These are phyloP conservation scores for Baronia brevicornis DNA, from an alignment of 2,888 invertebrate genomes.

Conservation along the genomic window DNA sequence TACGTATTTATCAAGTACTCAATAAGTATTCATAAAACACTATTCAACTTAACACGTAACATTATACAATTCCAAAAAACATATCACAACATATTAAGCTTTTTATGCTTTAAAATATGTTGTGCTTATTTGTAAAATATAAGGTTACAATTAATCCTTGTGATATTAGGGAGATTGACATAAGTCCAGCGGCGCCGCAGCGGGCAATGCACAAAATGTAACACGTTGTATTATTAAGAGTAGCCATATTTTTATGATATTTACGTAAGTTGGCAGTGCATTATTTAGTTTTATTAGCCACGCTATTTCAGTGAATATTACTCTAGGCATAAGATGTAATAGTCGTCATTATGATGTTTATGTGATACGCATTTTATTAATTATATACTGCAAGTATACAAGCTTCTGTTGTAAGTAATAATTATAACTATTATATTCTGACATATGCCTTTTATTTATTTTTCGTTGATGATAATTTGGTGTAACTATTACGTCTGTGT, in stretches of 20 bases:
- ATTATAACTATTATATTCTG: conserved; percentile 34
- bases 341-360: conserved; percentile 73
- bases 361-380: conserved; percentile 75
- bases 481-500: no score
- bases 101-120: conserved; percentile 32
- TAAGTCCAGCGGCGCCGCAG: conserved; percentile 22
- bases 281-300: conserved; percentile 38
- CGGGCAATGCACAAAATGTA: conserved; percentile 48
- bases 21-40: conserved; percentile 27
- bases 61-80: conserved; percentile 30
- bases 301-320: conserved; percentile 62
- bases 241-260: conserved; percentile 69
- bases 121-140: conserved; percentile 39
- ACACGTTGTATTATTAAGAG: conserved; percentile 46
- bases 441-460: conserved; percentile 13
- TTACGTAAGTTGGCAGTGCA: conserved; percentile 39
- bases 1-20: conserved; percentile 8
- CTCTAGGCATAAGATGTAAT: conserved; percentile 69
- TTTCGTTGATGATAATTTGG: no score
- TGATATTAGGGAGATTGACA: conserved; percentile 60
- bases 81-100: conserved; percentile 51
- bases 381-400: conserved; percentile 73
- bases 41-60: no score
- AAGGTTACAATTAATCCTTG: conserved; percentile 60
- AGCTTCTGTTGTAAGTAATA: conserved; percentile 73